A percentile compares a stretch with the other conserved stretches of the same genome.
Evolutionary conservation across 2,113 vertebrate species (phyloP).

Genomic region (Origma solitaria): DNA sequence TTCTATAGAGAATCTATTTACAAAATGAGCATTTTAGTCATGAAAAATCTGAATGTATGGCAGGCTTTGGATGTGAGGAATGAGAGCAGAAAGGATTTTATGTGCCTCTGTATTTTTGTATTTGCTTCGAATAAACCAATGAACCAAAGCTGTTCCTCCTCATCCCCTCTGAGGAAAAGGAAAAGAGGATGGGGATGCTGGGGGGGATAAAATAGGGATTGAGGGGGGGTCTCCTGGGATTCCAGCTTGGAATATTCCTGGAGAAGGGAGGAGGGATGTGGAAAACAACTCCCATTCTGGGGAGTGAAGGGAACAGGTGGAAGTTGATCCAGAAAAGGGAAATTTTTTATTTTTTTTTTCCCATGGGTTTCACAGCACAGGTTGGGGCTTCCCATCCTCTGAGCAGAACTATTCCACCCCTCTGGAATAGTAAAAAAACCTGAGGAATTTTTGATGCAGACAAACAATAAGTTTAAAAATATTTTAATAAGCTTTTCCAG

Average conservation of each 20-base stretch:
- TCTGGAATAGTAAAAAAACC: not conserved
- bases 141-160: not conserved
- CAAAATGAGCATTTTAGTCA: conserved; percentile 42
- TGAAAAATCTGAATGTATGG: conserved; percentile 16
- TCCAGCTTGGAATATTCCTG: not conserved
- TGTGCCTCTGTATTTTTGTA: conserved; percentile 78
- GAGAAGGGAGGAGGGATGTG: not conserved
- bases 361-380: fast-evolving
- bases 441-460: conserved; percentile 23
- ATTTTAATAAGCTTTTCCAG: conserved; percentile 77
- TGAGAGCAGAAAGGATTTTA: conserved; percentile 38
- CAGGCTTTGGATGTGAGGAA: conserved; percentile 23
- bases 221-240: not conserved
- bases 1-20: conserved; percentile 68
- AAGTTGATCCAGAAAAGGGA: not conserved
- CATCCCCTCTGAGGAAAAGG: no score
- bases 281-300: fast-evolving
- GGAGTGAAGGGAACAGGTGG: not conserved
- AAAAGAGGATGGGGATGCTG: no score
- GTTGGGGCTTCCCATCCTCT: not conserved
- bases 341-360: no score
- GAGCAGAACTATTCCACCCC: not conserved
- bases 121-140: conserved; percentile 68
- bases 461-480: conserved; percentile 63
- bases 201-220: not conserved